Conservation (phyloP, 2,113 vertebrate genomes). For the Coptodon rendalli region DNA sequence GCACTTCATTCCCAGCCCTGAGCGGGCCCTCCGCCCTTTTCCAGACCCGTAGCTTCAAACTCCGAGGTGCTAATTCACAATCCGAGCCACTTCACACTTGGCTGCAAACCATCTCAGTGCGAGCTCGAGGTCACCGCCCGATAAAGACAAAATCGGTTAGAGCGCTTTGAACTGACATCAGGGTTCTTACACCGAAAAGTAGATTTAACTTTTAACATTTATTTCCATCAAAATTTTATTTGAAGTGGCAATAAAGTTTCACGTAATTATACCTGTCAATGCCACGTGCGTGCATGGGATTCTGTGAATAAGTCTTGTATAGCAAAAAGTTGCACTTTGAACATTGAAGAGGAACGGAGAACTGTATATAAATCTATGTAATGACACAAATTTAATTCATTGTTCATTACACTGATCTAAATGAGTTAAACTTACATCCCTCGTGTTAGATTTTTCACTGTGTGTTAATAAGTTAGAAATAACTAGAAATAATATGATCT, state of each 20-base stretch:
- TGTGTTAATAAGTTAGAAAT: background rate
- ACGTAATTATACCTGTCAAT: background rate
- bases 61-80: background rate
- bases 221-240: background rate
- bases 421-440: fast-evolving
- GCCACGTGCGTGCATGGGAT: fast-evolving
- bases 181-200: background rate
- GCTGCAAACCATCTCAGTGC: background rate
- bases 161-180: background rate
- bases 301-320: background rate
- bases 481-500: background rate
- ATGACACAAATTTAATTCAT: background rate
- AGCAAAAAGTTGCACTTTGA: background rate
- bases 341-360: background rate
- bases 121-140: background rate
- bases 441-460: background rate
- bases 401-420: background rate
- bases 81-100: background rate
- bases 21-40: background rate
- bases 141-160: fast-evolving
- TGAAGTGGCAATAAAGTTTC: background rate
- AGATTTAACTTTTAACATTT: background rate
- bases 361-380: background rate
- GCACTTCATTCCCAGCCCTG: background rate
- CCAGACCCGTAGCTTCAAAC: background rate